phyloP scores from a whole-genome alignment of 2,113 vertebrate species.

The Oplegnathus fasciatus region DNA sequence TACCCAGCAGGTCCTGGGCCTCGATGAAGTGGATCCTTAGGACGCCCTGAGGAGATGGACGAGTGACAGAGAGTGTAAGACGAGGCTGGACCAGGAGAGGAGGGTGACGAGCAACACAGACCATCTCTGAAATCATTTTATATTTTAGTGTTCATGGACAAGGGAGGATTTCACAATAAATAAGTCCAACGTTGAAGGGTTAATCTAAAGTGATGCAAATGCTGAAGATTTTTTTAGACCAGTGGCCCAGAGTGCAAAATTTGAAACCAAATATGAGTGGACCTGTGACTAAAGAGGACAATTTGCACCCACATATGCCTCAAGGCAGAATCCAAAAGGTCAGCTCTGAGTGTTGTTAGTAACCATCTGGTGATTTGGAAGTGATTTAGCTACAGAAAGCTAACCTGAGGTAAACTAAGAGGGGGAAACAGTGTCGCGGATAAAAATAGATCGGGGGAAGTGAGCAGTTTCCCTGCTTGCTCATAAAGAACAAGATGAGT shows the following conservation, averaged over 20 bases:
- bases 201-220: too few species aligned
- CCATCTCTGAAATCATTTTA: background rate
- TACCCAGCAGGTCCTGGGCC: constrained; percentile 92
- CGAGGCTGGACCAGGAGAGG: background rate
- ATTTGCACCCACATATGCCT: background rate
- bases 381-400: background rate
- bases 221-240: too few species aligned
- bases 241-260: too few species aligned
- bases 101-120: background rate
- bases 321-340: background rate
- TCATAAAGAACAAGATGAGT: background rate
- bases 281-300: background rate
- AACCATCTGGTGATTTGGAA: background rate
- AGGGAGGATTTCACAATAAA: background rate
- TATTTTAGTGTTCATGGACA: background rate
- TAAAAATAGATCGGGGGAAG: background rate
- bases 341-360: background rate
- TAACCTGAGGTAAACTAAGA: background rate
- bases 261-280: background rate
- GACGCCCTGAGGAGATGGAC: constrained; percentile 84
- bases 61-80: background rate
- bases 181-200: background rate
- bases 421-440: background rate
- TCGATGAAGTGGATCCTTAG: constrained; percentile 95
- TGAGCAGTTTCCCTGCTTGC: background rate